These are phyloP conservation scores for Herminia tarsipennalis DNA, from an alignment of 2,888 invertebrate genomes.

Conservation along the genomic window DNA sequence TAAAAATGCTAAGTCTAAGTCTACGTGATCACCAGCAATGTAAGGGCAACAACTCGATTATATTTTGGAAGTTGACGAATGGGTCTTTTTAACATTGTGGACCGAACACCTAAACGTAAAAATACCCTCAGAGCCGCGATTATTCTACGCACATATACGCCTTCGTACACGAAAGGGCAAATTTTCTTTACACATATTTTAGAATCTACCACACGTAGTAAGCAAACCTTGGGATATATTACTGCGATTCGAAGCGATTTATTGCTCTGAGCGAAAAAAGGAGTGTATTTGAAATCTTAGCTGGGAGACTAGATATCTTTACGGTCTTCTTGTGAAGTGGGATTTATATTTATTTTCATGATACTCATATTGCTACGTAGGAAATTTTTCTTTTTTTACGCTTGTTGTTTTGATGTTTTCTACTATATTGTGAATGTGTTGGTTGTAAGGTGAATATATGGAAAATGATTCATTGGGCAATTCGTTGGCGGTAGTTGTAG, in stretches of 20 bases:
- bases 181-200: slow-evolving; percentile 57
- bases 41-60: slow-evolving; percentile 18
- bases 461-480: slow-evolving; percentile 11
- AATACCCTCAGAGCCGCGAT: slow-evolving; percentile 8
- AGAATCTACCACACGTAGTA: slow-evolving; percentile 59
- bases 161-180: slow-evolving; percentile 33
- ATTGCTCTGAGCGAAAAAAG: slow-evolving; percentile 51
- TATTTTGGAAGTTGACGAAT: slow-evolving; percentile 18
- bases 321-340: slow-evolving; percentile 40
- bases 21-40: slow-evolving; percentile 10
- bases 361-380: slow-evolving; percentile 25
- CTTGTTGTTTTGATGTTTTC: slow-evolving; percentile 16
- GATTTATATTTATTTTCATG: slow-evolving; percentile 46
- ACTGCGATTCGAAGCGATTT: slow-evolving; percentile 54
- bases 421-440: slow-evolving; percentile 16
- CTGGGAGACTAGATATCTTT: slow-evolving; percentile 44
- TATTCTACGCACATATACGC: slow-evolving; percentile 28
- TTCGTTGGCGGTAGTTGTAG: not conserved
- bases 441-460: slow-evolving; percentile 9
- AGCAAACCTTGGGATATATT: slow-evolving; percentile 57
- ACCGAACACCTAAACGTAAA: slow-evolving; percentile 8
- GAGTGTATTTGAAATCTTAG: slow-evolving; percentile 54
- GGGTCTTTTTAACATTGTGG: too few species aligned
- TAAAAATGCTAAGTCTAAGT: not conserved
- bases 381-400: slow-evolving; percentile 21